These are phyloP conservation scores for Leuctra nigra DNA, from an alignment of 2,888 invertebrate species.

Conservation along the genomic window DNA sequence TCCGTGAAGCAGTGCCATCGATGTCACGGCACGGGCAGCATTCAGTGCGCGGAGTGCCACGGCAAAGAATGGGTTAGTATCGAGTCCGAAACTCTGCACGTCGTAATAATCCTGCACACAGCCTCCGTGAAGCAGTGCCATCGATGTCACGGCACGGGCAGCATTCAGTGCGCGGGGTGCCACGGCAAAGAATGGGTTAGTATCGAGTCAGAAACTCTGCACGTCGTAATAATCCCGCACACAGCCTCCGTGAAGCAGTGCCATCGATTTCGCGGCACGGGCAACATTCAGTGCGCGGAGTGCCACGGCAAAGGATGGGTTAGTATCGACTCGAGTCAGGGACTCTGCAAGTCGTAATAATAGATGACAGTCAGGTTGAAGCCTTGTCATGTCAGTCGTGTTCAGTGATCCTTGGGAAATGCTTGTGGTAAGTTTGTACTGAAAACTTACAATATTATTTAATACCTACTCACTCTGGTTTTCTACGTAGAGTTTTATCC, in stretches of 20 bases:
- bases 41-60: conserved; percentile 39
- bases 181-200: conserved; percentile 43
- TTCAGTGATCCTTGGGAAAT: too few relatives aligned
- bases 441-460: too few relatives aligned
- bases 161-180: conserved; percentile 38
- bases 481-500: too few relatives aligned
- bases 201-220: too few relatives aligned
- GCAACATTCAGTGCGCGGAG: conserved; percentile 37
- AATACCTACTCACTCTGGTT: too few relatives aligned
- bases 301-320: conserved; percentile 44
- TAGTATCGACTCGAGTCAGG: too few relatives aligned
- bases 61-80: conserved; percentile 42
- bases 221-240: conserved; percentile 47
- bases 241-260: conserved; percentile 43
- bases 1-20: conserved; percentile 42
- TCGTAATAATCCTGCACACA: conserved; percentile 48
- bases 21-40: conserved; percentile 40
- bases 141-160: conserved; percentile 40
- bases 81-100: too few relatives aligned
- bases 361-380: conserved; percentile 46
- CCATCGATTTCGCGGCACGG: conserved; percentile 40
- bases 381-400: conserved; percentile 41
- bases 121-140: conserved; percentile 43
- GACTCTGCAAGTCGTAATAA: too few relatives aligned
- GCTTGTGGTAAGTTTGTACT: too few relatives aligned